Conservation (phyloP, 2,888 invertebrate genomes). For the Calliphora vomitoria region DNA sequence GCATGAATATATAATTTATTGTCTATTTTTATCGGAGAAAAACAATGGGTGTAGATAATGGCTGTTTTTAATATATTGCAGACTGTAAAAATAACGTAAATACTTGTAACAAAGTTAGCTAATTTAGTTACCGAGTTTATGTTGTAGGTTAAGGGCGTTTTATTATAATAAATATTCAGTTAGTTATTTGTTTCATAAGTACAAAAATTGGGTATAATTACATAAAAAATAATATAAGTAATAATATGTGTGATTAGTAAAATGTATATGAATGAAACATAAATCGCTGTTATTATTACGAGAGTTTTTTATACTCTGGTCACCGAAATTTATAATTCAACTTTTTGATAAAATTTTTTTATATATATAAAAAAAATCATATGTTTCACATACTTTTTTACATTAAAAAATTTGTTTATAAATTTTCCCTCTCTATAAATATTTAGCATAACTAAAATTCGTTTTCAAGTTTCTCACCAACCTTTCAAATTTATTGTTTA, state of each 20-base stretch:
- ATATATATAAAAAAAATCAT: background rate
- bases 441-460: no score
- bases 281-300: no score
- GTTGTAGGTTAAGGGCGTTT: background rate
- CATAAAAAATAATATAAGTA: background rate
- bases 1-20: conserved; percentile 55
- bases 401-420: background rate
- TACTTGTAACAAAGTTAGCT: background rate
- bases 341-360: no score
- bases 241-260: background rate
- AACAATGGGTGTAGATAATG: background rate
- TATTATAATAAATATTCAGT: background rate
- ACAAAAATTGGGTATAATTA: background rate
- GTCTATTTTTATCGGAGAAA: background rate
- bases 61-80: background rate
- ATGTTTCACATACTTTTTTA: background rate
- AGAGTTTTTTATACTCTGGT: no score
- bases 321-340: no score
- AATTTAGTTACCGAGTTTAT: background rate
- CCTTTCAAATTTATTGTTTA: no score
- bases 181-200: no score
- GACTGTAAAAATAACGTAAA: background rate
- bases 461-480: no score
- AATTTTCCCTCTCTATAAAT: no score
- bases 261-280: background rate